Conservation (phyloP, 2,888 invertebrate genomes). For the Limnephilus marmoratus region DNA sequence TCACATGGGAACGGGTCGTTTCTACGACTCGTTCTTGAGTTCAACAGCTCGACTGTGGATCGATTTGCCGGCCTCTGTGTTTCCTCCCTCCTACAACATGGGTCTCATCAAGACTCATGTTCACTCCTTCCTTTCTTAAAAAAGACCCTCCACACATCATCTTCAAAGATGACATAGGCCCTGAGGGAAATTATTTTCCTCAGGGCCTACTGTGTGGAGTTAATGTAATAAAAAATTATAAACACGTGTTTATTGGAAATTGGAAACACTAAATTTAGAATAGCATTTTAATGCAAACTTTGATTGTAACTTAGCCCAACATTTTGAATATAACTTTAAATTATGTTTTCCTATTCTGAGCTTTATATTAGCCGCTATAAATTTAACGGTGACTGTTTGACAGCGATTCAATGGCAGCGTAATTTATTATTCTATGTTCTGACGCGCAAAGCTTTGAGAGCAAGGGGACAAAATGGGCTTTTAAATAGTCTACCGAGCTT, state of each 20-base stretch:
- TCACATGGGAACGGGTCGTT: too few species aligned
- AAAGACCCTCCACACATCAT: too few species aligned
- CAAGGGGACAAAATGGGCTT: neutral
- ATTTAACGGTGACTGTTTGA: neutral
- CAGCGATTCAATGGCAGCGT: neutral
- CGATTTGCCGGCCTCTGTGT: too few species aligned
- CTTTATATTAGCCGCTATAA: neutral
- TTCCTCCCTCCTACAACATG: too few species aligned
- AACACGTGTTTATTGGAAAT: neutral
- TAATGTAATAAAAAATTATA: too few species aligned
- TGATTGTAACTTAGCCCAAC: neutral
- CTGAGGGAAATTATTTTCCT: too few species aligned
- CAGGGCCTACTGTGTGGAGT: too few species aligned
- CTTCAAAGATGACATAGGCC: too few species aligned
- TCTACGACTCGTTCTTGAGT: too few species aligned
- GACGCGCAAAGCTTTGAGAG: neutral
- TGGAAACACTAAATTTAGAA: neutral
- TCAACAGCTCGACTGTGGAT: too few species aligned
- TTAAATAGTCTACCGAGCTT: neutral
- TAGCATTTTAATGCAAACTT: neutral
- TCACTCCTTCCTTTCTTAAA: too few species aligned
- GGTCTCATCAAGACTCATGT: too few species aligned
- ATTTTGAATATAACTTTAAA: neutral
- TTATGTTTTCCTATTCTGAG: neutral
- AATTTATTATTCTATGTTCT: neutral